Evolutionary conservation across 2,113 vertebrate genomes (phyloP).

Genomic region (Nesogale talazaci): DNA sequence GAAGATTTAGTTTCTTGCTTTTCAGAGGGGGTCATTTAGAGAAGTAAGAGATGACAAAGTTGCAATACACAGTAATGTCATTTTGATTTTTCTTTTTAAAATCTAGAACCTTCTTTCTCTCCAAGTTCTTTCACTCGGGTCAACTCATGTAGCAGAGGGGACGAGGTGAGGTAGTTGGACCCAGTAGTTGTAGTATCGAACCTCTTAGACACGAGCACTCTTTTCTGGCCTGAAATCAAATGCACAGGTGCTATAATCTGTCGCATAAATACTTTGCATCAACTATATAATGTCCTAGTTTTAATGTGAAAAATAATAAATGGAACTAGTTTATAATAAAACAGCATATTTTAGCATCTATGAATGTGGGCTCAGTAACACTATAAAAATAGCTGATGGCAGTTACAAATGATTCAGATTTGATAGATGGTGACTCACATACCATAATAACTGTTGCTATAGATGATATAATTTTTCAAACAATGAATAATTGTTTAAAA

Average conservation of each 20-base stretch:
- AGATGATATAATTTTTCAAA: too few relatives aligned
- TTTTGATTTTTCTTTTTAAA: slow-evolving; percentile 30
- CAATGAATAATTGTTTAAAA: too few relatives aligned
- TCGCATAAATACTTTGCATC: slow-evolving; percentile 13
- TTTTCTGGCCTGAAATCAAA: not conserved
- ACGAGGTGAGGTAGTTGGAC: not conserved
- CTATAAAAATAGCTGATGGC: too few relatives aligned
- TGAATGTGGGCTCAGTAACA: not conserved
- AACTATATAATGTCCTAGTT: slow-evolving; percentile 7
- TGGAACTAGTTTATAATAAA: slow-evolving; percentile 7
- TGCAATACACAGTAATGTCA: not conserved
- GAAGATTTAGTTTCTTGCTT: slow-evolving; percentile 49
- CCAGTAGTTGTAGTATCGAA: not conserved
- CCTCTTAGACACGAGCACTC: not conserved
- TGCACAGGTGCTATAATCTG: not conserved
- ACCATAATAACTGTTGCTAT: too few relatives aligned
- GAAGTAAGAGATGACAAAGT: not conserved
- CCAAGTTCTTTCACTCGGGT: not conserved
- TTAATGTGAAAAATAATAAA: slow-evolving; percentile 35
- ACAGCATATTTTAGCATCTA: not conserved
- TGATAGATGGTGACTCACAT: too few relatives aligned
- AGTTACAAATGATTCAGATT: too few relatives aligned
- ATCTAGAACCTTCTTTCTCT: slow-evolving; percentile 41
- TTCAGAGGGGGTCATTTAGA: slow-evolving; percentile 4
- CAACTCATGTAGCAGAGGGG: not conserved